Evolutionary conservation across 2,797 vertebrate species (phyloP).

Genomic region (Phrynocephalus vlangalii): DNA sequence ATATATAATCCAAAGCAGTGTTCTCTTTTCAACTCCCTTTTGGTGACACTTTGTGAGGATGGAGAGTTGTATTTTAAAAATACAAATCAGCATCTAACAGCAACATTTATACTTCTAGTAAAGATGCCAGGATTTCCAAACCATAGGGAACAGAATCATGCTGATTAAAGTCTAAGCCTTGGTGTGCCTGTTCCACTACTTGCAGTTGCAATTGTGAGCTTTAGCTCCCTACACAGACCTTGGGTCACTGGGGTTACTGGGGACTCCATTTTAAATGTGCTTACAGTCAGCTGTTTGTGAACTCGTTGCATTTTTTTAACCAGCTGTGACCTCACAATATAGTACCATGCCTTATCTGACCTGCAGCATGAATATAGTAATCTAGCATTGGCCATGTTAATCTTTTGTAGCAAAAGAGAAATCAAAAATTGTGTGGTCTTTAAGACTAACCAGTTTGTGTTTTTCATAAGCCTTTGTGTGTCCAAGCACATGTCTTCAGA

Average conservation of each 20-base stretch:
- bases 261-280: background rate
- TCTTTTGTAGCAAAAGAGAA: no score
- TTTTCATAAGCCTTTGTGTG: no score
- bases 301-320: conserved; percentile 8
- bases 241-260: background rate
- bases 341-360: conserved; percentile 37
- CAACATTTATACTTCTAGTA: background rate
- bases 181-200: background rate
- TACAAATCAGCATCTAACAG: background rate
- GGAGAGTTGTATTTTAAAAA: no score
- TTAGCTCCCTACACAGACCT: background rate
- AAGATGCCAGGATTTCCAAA: background rate
- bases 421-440: no score
- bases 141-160: background rate
- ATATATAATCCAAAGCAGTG: no score
- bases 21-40: no score
- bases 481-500: no score
- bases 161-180: background rate
- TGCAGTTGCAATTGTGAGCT: background rate
- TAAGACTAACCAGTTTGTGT: no score
- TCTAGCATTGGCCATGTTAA: no score
- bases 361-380: no score
- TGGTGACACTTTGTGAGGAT: no score
- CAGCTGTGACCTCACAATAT: conserved; percentile 18
- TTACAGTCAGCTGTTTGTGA: background rate